These are phyloP conservation scores for Entomobrya multifasciata DNA, from an alignment of 2,888 invertebrate genomes.

Conservation along the genomic window DNA sequence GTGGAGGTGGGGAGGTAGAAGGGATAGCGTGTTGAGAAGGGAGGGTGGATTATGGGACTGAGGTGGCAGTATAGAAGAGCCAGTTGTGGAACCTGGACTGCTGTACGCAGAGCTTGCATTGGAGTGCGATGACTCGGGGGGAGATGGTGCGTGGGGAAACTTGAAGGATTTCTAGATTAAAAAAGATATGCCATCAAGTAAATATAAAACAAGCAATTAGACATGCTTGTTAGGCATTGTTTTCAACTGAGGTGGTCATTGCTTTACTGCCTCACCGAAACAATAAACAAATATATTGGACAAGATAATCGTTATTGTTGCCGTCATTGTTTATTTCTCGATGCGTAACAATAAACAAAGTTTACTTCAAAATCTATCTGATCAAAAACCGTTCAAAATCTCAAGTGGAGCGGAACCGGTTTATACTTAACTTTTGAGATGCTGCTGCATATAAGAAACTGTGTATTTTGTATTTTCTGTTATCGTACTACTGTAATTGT, in stretches of 20 bases:
- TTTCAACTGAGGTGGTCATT: constrained; percentile 29
- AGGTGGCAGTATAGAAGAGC: constrained; percentile 3
- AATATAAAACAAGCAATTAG: constrained; percentile 18
- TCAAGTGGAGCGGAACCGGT: constrained; percentile 57
- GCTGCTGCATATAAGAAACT: not conserved
- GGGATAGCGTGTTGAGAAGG: constrained; percentile 38
- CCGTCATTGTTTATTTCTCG: constrained; percentile 58
- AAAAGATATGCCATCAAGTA: not conserved
- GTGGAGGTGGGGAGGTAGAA: constrained; percentile 57
- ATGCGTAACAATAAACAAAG: constrained; percentile 47
- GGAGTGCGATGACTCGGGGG: constrained; percentile 78
- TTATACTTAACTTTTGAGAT: not conserved
- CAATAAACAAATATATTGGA: constrained; percentile 41
- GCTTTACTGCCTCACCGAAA: not conserved
- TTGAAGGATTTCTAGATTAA: constrained; percentile 77
- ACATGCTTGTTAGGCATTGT: not conserved
- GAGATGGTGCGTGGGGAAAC: constrained; percentile 78
- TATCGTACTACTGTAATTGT: too few relatives aligned
- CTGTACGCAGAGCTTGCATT: constrained; percentile 77
- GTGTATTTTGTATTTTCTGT: not conserved
- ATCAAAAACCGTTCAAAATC: not conserved
- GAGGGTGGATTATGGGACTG: constrained; percentile 18
- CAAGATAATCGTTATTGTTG: constrained; percentile 67
- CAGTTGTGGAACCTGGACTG: constrained; percentile 76
- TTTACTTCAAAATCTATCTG: not conserved